phyloP scores from a whole-genome alignment of 23 tunicate genomes.

The Ciona savignyi region DNA sequence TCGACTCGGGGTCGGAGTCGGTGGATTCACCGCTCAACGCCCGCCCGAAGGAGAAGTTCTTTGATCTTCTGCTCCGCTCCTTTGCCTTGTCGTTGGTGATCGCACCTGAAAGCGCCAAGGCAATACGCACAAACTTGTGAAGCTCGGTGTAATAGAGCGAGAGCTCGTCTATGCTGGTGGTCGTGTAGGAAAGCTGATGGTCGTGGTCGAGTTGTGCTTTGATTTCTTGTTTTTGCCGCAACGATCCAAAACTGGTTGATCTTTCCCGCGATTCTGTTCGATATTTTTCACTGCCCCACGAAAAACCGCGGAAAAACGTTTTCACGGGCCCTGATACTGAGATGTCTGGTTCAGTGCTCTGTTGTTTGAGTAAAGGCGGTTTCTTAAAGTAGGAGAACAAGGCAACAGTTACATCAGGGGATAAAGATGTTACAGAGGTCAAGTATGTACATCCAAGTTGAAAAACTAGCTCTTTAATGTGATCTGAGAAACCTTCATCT shows the following conservation, averaged over 20 bases:
- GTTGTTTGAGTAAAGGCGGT: background rate
- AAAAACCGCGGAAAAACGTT: slow-evolving; percentile 68
- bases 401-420: slow-evolving; percentile 5
- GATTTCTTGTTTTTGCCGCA: slow-evolving; percentile 2
- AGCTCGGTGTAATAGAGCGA: slow-evolving; percentile 16
- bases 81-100: slow-evolving; percentile 12
- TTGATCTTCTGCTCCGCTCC: slow-evolving; percentile 5
- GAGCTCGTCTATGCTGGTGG: slow-evolving; percentile 25
- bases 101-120: slow-evolving; percentile 37
- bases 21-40: slow-evolving; percentile 29
- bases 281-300: slow-evolving; percentile 50
- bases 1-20: slow-evolving; percentile 21
- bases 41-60: slow-evolving; percentile 14
- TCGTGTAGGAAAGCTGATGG: slow-evolving; percentile 3
- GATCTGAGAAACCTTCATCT: background rate
- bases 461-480: background rate
- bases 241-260: slow-evolving; percentile 3
- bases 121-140: slow-evolving; percentile 19
- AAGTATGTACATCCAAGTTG: background rate
- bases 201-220: background rate
- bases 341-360: background rate
- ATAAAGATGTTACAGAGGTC: background rate
- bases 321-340: slow-evolving; percentile 7
- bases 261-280: slow-evolving; percentile 19
- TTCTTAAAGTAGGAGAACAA: slow-evolving; percentile 15